phyloP scores from a whole-genome alignment of 2,113 vertebrate species.

The Toxotes jaculatrix region DNA sequence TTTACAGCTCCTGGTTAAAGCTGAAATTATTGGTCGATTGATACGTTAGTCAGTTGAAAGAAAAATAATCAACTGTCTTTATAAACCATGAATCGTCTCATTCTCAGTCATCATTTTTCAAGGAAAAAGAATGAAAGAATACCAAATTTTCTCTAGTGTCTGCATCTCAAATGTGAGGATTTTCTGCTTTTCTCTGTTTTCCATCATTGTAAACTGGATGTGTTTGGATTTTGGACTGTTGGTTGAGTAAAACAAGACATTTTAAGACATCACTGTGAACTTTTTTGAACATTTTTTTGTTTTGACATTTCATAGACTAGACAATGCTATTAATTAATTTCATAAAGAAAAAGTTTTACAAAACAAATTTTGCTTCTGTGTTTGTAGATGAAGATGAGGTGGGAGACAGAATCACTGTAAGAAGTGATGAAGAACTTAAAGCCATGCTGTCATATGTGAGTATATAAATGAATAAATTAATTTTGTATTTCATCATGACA shows the following conservation, averaged over 20 bases:
- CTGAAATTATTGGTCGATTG: neutral
- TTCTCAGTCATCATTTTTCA: neutral
- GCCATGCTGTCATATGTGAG: constrained; percentile 99
- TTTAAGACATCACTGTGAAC: too few species aligned
- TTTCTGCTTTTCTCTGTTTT: neutral
- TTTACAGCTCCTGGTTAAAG: neutral
- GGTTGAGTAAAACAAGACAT: too few species aligned
- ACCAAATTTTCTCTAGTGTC: neutral
- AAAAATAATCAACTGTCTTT: neutral
- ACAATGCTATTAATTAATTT: too few species aligned
- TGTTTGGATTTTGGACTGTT: neutral
- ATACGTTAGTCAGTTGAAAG: neutral
- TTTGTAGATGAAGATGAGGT: constrained; percentile 97
- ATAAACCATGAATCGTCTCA: neutral
- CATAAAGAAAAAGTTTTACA: neutral
- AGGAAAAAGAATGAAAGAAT: neutral
- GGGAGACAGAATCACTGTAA: constrained; percentile 97
- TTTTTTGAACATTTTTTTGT: too few species aligned
- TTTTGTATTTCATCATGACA: neutral
- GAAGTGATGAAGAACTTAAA: constrained; percentile 98
- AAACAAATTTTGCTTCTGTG: neutral
- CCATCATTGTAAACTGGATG: neutral
- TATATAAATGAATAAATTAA: constrained; percentile 53
- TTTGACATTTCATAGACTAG: too few species aligned
- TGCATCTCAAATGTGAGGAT: neutral